phyloP scores from a whole-genome alignment of 2,113 vertebrate genomes.

The Pelmatolapia mariae region DNA sequence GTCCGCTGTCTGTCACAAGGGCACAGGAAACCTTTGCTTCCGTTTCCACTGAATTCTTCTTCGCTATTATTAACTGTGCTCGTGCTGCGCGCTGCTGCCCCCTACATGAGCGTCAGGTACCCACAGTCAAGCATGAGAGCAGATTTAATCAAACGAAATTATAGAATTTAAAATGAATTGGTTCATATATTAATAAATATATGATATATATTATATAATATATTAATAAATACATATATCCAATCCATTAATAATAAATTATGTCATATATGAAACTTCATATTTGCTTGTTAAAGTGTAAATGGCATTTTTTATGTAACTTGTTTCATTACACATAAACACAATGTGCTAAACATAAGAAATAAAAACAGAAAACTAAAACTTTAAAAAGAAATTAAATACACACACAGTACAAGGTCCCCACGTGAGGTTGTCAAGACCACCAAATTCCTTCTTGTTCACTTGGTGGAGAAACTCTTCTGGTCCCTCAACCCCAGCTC shows the following conservation, averaged over 20 bases:
- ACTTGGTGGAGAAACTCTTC: not conserved
- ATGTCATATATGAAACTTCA: not conserved
- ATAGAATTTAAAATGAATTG: not conserved
- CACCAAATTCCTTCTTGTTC: not conserved
- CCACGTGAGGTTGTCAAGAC: not conserved
- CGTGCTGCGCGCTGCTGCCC: not conserved
- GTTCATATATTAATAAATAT: not conserved
- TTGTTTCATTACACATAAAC: not conserved
- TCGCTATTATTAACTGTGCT: not conserved
- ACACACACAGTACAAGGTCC: not conserved
- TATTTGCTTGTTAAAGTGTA: not conserved
- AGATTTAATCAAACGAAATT: not conserved
- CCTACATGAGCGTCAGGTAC: not conserved
- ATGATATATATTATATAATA: not conserved
- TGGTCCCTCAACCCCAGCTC: not conserved
- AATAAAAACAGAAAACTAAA: not conserved
- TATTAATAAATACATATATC: not conserved
- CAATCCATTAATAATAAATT: not conserved
- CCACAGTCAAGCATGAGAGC: not conserved
- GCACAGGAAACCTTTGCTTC: constrained; percentile 30
- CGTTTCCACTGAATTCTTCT: not conserved
- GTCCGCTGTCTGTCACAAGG: constrained; percentile 26
- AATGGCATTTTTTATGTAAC: not conserved
- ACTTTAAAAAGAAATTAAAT: not conserved
- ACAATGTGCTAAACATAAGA: not conserved